These are phyloP conservation scores for Pseudochaenichthys georgianus DNA, from an alignment of 2,797 vertebrate species.

Conservation along the genomic window DNA sequence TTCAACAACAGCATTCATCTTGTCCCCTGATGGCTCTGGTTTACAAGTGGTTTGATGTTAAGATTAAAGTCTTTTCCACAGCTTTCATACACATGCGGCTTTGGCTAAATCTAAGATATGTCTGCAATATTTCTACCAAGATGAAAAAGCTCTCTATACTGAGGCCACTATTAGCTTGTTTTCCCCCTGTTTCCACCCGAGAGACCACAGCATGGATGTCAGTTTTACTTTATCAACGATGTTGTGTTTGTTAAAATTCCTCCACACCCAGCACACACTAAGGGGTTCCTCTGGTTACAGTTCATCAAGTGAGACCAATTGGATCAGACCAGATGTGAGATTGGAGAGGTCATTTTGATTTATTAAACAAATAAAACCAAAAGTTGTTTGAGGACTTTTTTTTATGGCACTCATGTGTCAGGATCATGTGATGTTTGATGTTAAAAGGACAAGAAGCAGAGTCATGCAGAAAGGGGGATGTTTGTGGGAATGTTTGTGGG, in stretches of 20 bases:
- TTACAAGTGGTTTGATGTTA: neutral
- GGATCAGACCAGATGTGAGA: neutral
- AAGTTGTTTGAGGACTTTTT: neutral
- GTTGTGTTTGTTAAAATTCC: slow-evolving; percentile 71
- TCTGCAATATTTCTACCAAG: neutral
- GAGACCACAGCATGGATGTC: slow-evolving; percentile 40
- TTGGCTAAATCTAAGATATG: neutral
- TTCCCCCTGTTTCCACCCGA: slow-evolving; percentile 41
- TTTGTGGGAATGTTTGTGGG: slow-evolving; percentile 1
- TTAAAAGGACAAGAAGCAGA: neutral
- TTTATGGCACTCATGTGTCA: neutral
- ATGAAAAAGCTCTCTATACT: slow-evolving; percentile 1
- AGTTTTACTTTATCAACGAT: slow-evolving; percentile 53
- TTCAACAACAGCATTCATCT: slow-evolving; percentile 34
- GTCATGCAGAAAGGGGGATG: neutral
- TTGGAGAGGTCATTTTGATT: neutral
- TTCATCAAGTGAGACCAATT: neutral
- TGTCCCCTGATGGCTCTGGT: neutral
- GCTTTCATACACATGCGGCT: neutral
- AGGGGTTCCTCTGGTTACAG: slow-evolving; percentile 8
- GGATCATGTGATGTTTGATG: neutral
- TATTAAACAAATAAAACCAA: neutral
- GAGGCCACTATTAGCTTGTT: slow-evolving; percentile 20
- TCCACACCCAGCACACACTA: slow-evolving; percentile 27
- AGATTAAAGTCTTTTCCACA: neutral